These are phyloP conservation scores for Okapia johnstoni DNA, from an alignment of 2,113 vertebrate species.

Conservation along the genomic window DNA sequence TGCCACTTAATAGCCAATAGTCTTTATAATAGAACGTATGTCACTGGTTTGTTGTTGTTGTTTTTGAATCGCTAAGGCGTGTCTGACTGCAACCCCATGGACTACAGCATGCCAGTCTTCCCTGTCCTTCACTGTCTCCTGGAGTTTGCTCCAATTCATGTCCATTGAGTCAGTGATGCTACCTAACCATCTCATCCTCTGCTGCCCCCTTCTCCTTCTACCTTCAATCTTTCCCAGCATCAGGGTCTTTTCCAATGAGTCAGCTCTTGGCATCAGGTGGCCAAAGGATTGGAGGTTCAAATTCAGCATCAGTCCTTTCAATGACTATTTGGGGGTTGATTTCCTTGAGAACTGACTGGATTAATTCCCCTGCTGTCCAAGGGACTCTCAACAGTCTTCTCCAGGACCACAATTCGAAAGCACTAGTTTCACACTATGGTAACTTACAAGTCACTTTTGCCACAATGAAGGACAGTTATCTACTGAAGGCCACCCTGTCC, in stretches of 20 bases:
- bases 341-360: background rate
- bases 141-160: background rate
- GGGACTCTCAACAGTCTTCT: background rate
- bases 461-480: background rate
- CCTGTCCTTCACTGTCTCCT: background rate
- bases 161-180: background rate
- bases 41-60: background rate
- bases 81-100: background rate
- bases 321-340: background rate
- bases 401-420: background rate
- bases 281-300: background rate
- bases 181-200: background rate
- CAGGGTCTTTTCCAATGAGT: background rate
- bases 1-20: background rate
- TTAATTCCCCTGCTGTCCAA: background rate
- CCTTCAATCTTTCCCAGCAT: background rate
- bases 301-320: background rate
- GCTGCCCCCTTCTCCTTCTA: background rate
- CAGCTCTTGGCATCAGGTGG: background rate
- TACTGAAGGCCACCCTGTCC: background rate
- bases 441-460: background rate
- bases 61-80: background rate
- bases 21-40: background rate
- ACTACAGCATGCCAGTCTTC: background rate
- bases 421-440: background rate